Evolutionary conservation across 2,797 vertebrate species (phyloP).

Genomic region (Phaenicophaeus curvirostris): DNA sequence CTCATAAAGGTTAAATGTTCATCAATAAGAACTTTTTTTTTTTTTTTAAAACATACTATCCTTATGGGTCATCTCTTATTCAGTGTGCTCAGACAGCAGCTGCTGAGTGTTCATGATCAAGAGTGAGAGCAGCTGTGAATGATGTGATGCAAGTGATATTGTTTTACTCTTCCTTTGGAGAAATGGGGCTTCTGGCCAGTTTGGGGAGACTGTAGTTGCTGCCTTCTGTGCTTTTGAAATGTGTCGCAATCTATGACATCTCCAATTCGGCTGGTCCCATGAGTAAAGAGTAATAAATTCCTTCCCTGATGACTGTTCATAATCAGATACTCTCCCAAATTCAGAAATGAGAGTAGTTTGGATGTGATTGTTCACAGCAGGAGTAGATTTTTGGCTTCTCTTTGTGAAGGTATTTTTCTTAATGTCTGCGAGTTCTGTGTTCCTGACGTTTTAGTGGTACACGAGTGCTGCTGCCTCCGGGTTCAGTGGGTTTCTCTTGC

Average conservation of each 20-base stretch:
- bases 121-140: background rate
- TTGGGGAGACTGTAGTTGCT: background rate
- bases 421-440: background rate
- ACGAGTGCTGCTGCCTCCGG: background rate
- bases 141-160: background rate
- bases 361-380: background rate
- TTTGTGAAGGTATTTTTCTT: background rate
- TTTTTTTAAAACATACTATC: accelerated
- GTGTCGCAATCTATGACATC: background rate
- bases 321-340: background rate
- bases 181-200: background rate
- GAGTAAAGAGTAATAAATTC: background rate
- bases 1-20: background rate
- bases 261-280: background rate
- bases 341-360: background rate
- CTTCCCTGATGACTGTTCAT: background rate
- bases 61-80: background rate
- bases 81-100: background rate
- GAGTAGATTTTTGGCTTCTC: background rate
- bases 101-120: background rate
- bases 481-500: background rate
- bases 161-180: background rate
- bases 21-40: background rate
- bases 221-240: background rate
- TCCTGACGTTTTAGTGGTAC: background rate